phyloP scores from a whole-genome alignment of 2,888 invertebrate genomes.

The Hyposoter dolosus region DNA sequence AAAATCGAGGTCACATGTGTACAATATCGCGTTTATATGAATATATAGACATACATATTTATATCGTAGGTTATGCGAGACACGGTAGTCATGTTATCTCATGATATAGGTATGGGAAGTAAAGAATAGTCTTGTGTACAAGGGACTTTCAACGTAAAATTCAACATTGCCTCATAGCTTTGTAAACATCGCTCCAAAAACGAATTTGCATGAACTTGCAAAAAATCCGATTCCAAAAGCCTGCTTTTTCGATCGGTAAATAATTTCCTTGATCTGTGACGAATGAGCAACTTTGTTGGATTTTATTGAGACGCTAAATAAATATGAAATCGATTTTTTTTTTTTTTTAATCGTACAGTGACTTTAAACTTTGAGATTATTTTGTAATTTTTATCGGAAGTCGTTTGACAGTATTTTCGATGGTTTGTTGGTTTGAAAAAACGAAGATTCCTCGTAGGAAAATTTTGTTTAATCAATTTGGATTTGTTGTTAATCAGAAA shows the following conservation, averaged over 20 bases:
- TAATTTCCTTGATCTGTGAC: neutral
- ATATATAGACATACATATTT: constrained; percentile 7
- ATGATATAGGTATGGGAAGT: constrained; percentile 29
- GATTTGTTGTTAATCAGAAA: neutral
- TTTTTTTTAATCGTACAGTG: too few relatives aligned
- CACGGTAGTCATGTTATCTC: constrained; percentile 38
- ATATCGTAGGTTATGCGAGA: constrained; percentile 44
- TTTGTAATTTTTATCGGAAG: neutral
- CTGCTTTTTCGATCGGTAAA: neutral
- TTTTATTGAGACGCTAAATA: neutral
- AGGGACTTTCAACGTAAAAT: constrained; percentile 7
- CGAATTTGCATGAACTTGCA: neutral
- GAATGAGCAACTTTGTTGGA: neutral
- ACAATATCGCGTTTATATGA: constrained; percentile 7
- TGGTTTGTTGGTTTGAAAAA: neutral
- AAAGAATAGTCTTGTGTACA: constrained; percentile 31
- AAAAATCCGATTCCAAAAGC: neutral
- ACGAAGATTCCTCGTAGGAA: neutral
- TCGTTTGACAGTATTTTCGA: neutral
- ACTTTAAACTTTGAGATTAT: neutral
- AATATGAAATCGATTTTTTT: too few relatives aligned
- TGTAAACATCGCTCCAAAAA: neutral
- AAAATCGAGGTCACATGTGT: constrained; percentile 27
- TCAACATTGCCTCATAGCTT: neutral
- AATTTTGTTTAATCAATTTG: neutral